Conservation (phyloP, 2,113 vertebrate genomes). For the Stictonetta naevosa region DNA sequence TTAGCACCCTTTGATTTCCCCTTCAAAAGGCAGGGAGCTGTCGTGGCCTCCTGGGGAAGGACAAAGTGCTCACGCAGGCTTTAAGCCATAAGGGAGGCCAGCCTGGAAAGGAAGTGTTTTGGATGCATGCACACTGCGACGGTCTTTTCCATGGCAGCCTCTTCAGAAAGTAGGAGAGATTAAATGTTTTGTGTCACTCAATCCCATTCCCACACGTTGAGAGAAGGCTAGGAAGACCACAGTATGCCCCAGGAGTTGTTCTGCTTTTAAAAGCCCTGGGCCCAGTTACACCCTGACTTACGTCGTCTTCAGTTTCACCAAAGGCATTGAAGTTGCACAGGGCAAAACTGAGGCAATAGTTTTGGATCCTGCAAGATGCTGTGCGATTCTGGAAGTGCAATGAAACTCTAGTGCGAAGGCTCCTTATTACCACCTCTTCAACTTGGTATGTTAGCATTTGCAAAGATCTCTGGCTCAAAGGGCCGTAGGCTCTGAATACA, state of each 20-base stretch:
- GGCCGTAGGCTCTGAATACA: background rate
- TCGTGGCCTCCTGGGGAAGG: background rate
- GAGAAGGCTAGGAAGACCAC: background rate
- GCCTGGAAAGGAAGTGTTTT: background rate
- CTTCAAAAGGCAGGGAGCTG: background rate
- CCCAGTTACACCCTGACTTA: background rate
- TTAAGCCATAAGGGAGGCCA: background rate
- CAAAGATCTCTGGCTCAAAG: background rate
- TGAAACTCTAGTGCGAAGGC: background rate
- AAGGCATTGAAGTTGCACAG: background rate
- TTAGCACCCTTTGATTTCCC: background rate
- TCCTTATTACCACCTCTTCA: background rate
- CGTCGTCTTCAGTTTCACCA: background rate
- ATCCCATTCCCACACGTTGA: background rate
- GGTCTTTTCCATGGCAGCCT: background rate
- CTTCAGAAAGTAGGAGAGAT: background rate
- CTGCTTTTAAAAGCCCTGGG: background rate
- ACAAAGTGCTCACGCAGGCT: background rate
- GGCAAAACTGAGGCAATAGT: background rate
- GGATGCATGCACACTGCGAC: accelerated
- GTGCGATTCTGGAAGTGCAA: background rate
- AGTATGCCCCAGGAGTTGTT: background rate
- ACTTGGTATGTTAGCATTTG: background rate
- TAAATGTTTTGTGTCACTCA: background rate
- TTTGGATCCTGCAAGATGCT: background rate